Conservation (phyloP, 2,113 vertebrate genomes). For the Pseudopodoces humilis region DNA sequence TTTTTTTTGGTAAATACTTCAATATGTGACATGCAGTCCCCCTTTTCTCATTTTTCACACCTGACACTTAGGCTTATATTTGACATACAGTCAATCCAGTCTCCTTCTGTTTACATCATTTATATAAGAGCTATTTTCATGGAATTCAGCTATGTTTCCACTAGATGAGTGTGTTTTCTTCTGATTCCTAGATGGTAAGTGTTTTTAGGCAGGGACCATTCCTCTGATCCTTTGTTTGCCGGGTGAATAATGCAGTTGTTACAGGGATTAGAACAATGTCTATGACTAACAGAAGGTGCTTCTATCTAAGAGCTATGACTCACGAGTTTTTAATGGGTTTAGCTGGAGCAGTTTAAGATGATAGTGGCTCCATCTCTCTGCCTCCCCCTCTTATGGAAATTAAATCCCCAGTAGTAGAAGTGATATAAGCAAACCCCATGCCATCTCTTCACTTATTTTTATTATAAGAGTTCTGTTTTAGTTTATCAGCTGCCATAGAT, state of each 20-base stretch:
- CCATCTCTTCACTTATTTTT: neutral
- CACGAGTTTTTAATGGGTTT: neutral
- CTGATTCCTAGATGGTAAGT: neutral
- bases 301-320: constrained; percentile 9
- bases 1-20: neutral
- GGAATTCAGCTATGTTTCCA: neutral
- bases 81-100: neutral
- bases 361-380: neutral
- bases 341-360: neutral
- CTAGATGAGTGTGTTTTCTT: neutral
- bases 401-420: neutral
- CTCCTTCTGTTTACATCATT: neutral
- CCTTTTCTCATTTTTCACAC: neutral
- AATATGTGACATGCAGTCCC: neutral
- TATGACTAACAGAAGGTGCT: neutral
- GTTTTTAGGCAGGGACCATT: neutral
- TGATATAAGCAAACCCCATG: neutral
- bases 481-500: neutral
- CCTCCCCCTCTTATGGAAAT: neutral
- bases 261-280: neutral
- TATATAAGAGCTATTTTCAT: neutral
- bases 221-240: neutral
- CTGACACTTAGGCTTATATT: neutral
- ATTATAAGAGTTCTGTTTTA: neutral
- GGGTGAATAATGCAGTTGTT: neutral